Evolutionary conservation across 2,113 vertebrate species (phyloP).

Genomic region (Turdus rufiventris): DNA sequence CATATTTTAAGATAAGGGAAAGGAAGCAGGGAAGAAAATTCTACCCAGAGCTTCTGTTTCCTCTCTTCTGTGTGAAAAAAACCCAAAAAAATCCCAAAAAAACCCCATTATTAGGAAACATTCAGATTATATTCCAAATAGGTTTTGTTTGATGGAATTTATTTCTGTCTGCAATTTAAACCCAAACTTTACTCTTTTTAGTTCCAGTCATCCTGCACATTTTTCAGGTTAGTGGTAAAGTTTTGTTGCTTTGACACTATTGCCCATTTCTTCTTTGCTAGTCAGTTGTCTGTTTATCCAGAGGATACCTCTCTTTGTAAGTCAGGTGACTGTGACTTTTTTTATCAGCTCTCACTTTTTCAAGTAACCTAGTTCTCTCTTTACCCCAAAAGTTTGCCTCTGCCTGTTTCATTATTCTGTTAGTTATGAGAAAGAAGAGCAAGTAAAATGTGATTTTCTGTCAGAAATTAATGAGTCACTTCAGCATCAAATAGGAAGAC

Average conservation of each 20-base stretch:
- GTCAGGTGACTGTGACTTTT: fast-evolving
- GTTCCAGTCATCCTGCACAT: background rate
- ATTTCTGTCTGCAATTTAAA: background rate
- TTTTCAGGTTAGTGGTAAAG: background rate
- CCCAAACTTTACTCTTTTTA: background rate
- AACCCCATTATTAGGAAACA: background rate
- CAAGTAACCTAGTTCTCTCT: background rate
- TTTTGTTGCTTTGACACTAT: background rate
- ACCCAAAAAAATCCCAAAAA: no score
- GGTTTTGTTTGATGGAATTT: background rate
- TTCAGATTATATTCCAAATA: background rate
- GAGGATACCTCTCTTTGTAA: background rate
- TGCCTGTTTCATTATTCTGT: background rate
- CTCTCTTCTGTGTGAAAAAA: background rate
- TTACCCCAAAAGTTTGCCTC: background rate
- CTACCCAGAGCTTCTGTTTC: background rate
- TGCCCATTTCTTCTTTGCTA: background rate
- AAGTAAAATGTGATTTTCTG: background rate
- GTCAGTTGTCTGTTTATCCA: background rate
- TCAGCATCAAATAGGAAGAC: background rate
- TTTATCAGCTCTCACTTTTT: background rate
- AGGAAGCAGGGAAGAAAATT: background rate
- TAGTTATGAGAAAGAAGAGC: background rate
- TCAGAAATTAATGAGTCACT: background rate
- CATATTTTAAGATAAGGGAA: background rate